phyloP scores from a whole-genome alignment of 2,113 vertebrate species.

The Sclerurus mexicanus region DNA sequence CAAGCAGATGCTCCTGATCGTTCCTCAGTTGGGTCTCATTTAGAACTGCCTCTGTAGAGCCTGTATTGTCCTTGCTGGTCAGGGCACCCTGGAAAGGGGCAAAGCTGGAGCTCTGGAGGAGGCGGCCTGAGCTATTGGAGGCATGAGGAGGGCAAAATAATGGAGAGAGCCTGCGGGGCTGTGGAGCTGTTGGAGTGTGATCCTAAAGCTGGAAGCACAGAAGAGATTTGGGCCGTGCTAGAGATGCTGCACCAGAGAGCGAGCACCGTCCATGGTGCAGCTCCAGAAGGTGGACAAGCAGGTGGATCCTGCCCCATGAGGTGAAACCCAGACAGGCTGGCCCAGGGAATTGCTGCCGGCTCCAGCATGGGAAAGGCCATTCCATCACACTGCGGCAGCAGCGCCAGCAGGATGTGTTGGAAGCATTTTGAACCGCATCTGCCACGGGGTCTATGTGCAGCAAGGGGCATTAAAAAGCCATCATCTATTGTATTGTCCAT shows the following conservation, averaged over 20 bases:
- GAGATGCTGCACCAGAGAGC: too few species aligned
- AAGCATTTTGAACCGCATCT: background rate
- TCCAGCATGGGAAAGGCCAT: background rate
- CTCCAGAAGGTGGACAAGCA: background rate
- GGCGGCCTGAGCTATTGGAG: background rate
- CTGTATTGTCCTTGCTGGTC: background rate
- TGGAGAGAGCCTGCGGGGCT: background rate
- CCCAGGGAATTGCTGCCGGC: background rate
- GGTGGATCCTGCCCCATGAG: background rate
- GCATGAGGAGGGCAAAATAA: background rate
- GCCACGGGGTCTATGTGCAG: background rate
- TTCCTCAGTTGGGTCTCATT: background rate
- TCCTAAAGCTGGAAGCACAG: background rate
- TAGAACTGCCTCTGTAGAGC: background rate
- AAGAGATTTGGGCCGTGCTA: background rate
- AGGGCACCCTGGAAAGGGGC: background rate
- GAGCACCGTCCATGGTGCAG: rapidly evolving
- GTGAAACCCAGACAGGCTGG: background rate
- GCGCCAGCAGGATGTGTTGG: rapidly evolving
- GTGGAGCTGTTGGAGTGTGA: rapidly evolving
- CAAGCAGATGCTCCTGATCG: background rate
- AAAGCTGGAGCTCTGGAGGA: background rate
- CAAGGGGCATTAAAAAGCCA: background rate
- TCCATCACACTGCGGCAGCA: background rate
- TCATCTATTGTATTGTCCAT: background rate